phyloP scores from a whole-genome alignment of 2,797 vertebrate species.

The Gila robusta region DNA sequence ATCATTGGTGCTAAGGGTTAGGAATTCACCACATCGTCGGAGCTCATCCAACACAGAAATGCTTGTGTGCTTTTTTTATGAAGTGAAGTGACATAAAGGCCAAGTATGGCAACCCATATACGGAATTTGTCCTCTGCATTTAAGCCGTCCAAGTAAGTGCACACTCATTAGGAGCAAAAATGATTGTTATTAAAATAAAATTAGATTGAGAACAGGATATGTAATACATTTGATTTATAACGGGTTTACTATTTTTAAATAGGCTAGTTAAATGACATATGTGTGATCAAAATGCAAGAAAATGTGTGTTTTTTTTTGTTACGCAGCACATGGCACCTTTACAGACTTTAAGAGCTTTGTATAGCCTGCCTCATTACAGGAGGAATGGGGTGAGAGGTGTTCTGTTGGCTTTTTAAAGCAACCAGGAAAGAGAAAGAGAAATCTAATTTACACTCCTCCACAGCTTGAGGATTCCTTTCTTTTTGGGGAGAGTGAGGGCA shows the following conservation, averaged over 20 bases:
- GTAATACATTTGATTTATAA: background rate
- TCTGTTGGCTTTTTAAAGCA: conserved; percentile 63
- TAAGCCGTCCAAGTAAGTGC: too few relatives aligned
- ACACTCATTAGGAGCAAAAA: too few relatives aligned
- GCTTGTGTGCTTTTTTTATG: background rate
- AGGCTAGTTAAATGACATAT: background rate
- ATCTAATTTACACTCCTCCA: conserved; percentile 71
- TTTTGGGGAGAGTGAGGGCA: conserved; percentile 58
- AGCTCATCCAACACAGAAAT: background rate
- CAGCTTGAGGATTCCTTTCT: conserved; percentile 65
- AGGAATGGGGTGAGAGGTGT: conserved; percentile 63
- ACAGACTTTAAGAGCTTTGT: conserved; percentile 58
- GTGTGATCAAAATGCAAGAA: background rate
- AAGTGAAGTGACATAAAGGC: too few relatives aligned
- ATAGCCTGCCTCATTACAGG: conserved; percentile 61
- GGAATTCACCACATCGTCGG: background rate
- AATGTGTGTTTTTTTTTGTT: background rate
- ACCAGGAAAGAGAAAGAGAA: conserved; percentile 62
- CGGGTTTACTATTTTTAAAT: conserved; percentile 31
- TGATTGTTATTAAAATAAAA: background rate
- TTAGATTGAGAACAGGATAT: background rate
- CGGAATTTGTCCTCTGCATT: too few relatives aligned
- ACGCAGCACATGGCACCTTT: conserved; percentile 55
- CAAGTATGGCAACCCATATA: too few relatives aligned
- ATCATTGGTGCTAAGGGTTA: background rate